Evolutionary conservation across 2,888 invertebrate genomes (phyloP).

Genomic region (Stenichneumon culpator): DNA sequence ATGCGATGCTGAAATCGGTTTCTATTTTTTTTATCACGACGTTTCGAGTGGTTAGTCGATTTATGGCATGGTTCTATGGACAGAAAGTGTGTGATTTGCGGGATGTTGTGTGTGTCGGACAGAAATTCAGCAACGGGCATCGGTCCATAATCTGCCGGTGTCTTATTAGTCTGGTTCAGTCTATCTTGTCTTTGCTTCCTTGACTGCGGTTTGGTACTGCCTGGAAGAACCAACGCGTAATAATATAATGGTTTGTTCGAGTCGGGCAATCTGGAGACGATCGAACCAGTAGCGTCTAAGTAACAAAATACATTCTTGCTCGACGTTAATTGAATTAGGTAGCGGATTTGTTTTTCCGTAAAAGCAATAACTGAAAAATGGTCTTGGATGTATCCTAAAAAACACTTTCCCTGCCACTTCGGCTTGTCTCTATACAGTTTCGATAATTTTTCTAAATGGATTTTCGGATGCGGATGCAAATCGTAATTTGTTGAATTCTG

Average conservation of each 20-base stretch:
- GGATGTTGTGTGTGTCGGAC: constrained; percentile 22
- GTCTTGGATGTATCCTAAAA: constrained; percentile 14
- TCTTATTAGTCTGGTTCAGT: neutral
- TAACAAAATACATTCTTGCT: constrained; percentile 37
- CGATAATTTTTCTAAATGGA: constrained; percentile 12
- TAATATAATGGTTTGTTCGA: constrained; percentile 43
- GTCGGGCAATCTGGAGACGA: constrained; percentile 24
- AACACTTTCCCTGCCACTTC: constrained; percentile 12
- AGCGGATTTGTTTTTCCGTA: constrained; percentile 38
- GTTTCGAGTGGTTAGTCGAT: neutral
- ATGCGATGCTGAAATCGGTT: constrained; percentile 40
- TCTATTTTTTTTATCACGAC: constrained; percentile 41
- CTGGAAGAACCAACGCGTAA: constrained; percentile 46
- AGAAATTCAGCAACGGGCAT: constrained; percentile 45
- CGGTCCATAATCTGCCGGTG: constrained; percentile 5
- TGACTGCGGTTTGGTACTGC: neutral
- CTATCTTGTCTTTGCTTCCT: neutral
- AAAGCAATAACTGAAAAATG: constrained; percentile 23
- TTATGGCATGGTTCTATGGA: constrained; percentile 2
- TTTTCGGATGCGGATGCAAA: constrained; percentile 10
- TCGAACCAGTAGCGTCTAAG: constrained; percentile 48
- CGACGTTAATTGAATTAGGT: neutral
- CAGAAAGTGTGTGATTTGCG: constrained; percentile 20
- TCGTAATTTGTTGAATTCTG: constrained; percentile 17
- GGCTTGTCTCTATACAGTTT: neutral